These are phyloP conservation scores for Elgonia sp. DNA, from an alignment of 2,888 invertebrate genomes.

Conservation along the genomic window DNA sequence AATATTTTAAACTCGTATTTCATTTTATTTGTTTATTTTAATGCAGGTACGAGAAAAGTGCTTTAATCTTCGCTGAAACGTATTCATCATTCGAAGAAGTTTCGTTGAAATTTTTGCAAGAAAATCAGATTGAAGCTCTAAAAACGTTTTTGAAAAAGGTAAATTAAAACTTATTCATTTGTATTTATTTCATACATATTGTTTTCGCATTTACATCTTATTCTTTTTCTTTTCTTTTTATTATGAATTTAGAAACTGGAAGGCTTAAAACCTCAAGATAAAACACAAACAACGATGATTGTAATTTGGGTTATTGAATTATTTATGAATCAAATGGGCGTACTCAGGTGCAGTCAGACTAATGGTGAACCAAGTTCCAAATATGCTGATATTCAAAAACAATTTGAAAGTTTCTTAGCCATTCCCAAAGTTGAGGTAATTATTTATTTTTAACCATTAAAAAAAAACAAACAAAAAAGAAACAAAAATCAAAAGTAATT, in stretches of 20 bases:
- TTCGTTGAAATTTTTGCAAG: conserved; percentile 95
- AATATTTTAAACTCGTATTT: not conserved
- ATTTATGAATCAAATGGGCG: conserved; percentile 95
- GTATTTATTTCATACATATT: too few species aligned
- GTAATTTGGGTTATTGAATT: conserved; percentile 98
- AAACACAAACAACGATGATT: conserved; percentile 96
- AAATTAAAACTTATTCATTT: not conserved
- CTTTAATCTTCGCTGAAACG: conserved; percentile 95
- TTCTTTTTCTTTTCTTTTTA: too few species aligned
- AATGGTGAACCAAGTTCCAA: conserved; percentile 86
- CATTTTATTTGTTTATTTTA: not conserved
- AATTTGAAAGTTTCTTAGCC: conserved; percentile 93
- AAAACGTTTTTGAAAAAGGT: conserved; percentile 92
- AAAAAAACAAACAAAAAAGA: too few species aligned
- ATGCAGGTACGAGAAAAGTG: conserved; percentile 90
- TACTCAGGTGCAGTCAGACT: conserved; percentile 88
- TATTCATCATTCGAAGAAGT: conserved; percentile 97
- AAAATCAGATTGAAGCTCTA: conserved; percentile 94
- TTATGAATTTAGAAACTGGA: conserved; percentile 89
- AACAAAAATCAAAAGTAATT: too few species aligned
- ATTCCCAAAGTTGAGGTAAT: conserved; percentile 87
- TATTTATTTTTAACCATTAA: conserved; percentile 75
- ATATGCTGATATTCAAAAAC: conserved; percentile 90
- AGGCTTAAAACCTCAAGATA: conserved; percentile 91
- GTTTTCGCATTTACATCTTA: too few species aligned